A percentile compares a stretch with the other conserved stretches of the same genome.
These are phyloP conservation scores for Neoseiulus cucumeris DNA, from an alignment of 1,140 invertebrate genomes.

Conservation along the genomic window DNA sequence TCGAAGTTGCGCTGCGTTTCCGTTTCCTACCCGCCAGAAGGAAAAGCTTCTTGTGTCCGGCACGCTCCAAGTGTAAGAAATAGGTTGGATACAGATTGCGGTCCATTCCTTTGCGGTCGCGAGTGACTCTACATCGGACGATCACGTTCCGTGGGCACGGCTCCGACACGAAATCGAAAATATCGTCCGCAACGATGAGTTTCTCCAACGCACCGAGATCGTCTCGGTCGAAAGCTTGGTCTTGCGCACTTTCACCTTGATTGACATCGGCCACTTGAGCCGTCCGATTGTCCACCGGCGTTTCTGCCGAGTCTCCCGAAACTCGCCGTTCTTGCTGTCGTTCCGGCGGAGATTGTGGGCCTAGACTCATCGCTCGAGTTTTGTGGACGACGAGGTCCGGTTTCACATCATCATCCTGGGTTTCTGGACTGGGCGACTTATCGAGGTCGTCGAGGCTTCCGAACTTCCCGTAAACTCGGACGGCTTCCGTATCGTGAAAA, in stretches of 20 bases:
- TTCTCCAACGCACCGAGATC: not conserved
- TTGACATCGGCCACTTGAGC: not conserved
- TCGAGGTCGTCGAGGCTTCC: not conserved
- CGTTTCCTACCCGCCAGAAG: conserved; percentile 33
- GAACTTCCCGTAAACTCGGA: not conserved
- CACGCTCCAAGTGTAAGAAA: conserved; percentile 34
- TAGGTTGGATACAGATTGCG: conserved; percentile 34
- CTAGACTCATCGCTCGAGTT: not conserved
- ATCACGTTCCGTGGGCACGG: conserved; percentile 27
- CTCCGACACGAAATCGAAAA: not conserved
- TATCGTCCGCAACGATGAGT: not conserved
- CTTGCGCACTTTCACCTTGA: not conserved
- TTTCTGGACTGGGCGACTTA: not conserved
- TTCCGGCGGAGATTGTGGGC: not conserved
- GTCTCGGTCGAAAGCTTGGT: not conserved
- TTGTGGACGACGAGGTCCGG: not conserved
- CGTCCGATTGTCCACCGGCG: not conserved
- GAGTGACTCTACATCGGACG: conserved; percentile 32
- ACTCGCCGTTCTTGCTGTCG: not conserved
- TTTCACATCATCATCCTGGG: not conserved
- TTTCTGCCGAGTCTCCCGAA: not conserved
- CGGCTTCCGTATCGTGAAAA: not conserved
- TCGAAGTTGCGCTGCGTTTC: conserved; percentile 35
- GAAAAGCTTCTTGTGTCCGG: conserved; percentile 33
- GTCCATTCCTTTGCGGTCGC: conserved; percentile 36